Base-by-base conservation (phyloP, 2,797 vertebrate species). In the Hypotaenidia okinawae region DNA sequence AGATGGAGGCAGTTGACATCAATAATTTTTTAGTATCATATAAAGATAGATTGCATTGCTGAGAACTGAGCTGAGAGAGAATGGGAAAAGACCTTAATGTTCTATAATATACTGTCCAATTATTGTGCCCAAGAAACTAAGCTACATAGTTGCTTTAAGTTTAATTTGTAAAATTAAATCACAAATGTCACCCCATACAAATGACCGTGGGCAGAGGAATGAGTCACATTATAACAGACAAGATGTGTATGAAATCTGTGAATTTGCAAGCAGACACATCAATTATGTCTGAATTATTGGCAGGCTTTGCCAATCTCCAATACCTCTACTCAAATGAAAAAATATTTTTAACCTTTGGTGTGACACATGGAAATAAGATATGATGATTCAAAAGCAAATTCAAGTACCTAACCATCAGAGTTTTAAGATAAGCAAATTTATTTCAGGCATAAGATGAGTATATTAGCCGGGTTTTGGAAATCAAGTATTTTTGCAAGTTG, bases 141-240 rank as follows among this genome's bases (percentile, higher is more conserved):
- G 73, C 84, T 89, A 49, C 64, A 59, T 49, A 35, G n/a, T 55
- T 93, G 61, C 73, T 94, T 78, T 69, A 92, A 87, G 77, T 85
- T 90, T 87, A 73, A 95, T 95, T 94, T 89, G 66, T 70, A 88
- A 95, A 96, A 95, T 76, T 77, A 89, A 95, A 95, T 95, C 87
- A 94, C 63, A 86, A 87, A 89, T 94, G 93, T 85, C 82, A 86
- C 64, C 62, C 85, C 45, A 67, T 89, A 95, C 33, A 94, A 93
- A 81, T 84, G 64, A 61, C 70, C 47, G 25, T 2, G 8, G 61
- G 58, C 45, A 89, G 78, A 94, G 82, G 70, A 90, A 90, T 85
- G 57, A 96, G 69, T 92, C 67, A 37, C 43, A 52, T 95, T 94
- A 41, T 41, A 89, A 78, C 57, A 96, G 74, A 88, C 45, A 94